phyloP scores from a whole-genome alignment of 2,797 vertebrate species.

The Chaenodraco wilsoni region DNA sequence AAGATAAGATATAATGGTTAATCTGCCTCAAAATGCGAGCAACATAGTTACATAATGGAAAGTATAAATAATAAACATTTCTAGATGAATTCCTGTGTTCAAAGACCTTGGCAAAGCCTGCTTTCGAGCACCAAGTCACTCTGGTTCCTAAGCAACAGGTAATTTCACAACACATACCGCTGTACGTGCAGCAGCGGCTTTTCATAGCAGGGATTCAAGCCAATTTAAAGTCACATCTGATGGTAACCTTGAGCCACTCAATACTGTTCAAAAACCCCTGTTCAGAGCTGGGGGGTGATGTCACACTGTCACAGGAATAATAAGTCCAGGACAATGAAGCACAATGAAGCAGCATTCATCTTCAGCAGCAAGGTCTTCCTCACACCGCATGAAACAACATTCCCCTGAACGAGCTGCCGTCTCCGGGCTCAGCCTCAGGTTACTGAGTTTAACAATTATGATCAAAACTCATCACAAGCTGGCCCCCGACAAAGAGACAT shows the following conservation, averaged over 20 bases:
- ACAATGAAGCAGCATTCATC: slow-evolving; percentile 73
- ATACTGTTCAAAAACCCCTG: slow-evolving; percentile 55
- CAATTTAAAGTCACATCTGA: slow-evolving; percentile 70
- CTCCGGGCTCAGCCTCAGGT: slow-evolving; percentile 58
- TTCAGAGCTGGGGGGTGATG: slow-evolving; percentile 37
- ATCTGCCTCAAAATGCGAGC: slow-evolving; percentile 3
- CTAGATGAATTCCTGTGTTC: slow-evolving; percentile 43
- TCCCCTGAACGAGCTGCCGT: slow-evolving; percentile 57
- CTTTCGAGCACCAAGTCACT: slow-evolving; percentile 68
- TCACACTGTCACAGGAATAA: slow-evolving; percentile 67
- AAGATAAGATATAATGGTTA: neutral
- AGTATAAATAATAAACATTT: slow-evolving; percentile 4
- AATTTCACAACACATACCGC: slow-evolving; percentile 73
- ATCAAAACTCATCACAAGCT: slow-evolving; percentile 35
- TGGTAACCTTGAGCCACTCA: slow-evolving; percentile 71
- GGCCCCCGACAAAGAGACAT: slow-evolving; percentile 8
- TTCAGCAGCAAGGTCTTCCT: slow-evolving; percentile 58
- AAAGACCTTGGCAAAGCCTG: slow-evolving; percentile 73
- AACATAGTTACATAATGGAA: neutral
- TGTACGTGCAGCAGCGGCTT: slow-evolving; percentile 59
- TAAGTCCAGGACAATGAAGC: slow-evolving; percentile 70
- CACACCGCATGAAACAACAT: slow-evolving; percentile 61
- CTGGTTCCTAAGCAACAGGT: slow-evolving; percentile 87
- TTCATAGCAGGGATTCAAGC: slow-evolving; percentile 66
- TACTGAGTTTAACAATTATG: slow-evolving; percentile 34